Evolutionary conservation across 2,888 invertebrate species (phyloP).

Genomic region (Teinopalpus imperialis): DNA sequence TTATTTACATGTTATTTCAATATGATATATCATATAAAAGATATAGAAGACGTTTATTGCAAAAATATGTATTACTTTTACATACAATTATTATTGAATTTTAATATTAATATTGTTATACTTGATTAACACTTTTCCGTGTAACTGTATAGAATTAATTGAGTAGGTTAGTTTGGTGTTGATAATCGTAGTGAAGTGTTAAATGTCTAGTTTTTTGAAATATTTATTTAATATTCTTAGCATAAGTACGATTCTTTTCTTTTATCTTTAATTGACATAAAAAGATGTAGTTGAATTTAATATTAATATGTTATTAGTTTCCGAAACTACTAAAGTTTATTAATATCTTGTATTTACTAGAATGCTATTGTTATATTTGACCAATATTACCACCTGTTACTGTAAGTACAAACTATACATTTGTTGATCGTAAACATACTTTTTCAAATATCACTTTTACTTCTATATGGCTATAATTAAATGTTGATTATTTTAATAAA

Average conservation of each 20-base stretch:
- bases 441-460: neutral
- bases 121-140: too few species aligned
- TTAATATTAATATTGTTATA: too few species aligned
- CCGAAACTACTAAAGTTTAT: neutral
- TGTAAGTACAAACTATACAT: slow-evolving; percentile 6
- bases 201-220: slow-evolving; percentile 1
- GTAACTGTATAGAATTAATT: too few species aligned
- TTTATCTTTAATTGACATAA: neutral
- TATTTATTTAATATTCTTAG: neutral
- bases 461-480: slow-evolving; percentile 8
- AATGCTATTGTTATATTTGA: neutral
- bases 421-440: neutral
- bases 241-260: neutral
- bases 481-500: slow-evolving; percentile 51
- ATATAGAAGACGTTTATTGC: too few species aligned
- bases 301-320: neutral
- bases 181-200: slow-evolving; percentile 4
- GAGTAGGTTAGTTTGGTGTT: neutral
- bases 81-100: too few species aligned
- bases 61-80: too few species aligned
- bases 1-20: too few species aligned
- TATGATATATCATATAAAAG: too few species aligned
- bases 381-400: neutral
- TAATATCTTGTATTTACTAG: neutral
- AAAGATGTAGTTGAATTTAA: neutral